These are phyloP conservation scores for Psammodynastes pulverulentus DNA, from an alignment of 2,113 vertebrate species.

Conservation along the genomic window DNA sequence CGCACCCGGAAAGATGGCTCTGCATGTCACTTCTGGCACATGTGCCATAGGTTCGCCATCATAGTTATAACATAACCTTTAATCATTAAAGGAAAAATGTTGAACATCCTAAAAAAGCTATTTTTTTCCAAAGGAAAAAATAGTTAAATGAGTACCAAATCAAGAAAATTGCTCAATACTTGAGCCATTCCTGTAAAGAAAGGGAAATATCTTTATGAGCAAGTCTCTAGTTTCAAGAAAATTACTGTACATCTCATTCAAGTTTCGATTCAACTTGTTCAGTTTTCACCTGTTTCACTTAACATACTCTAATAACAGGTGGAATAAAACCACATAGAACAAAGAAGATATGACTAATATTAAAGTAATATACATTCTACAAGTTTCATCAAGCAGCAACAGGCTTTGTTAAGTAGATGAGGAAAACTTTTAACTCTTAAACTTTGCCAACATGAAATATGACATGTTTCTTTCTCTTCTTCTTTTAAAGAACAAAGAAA, in stretches of 20 bases:
- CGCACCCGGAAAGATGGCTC: no score
- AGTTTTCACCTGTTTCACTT: conserved; percentile 77
- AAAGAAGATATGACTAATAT: conserved; percentile 69
- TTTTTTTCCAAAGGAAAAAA: neutral
- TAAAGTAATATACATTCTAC: conserved; percentile 64
- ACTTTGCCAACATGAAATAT: conserved; percentile 54
- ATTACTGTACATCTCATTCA: conserved; percentile 57
- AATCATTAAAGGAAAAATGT: neutral
- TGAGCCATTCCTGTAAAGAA: neutral
- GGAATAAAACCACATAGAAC: conserved; percentile 72
- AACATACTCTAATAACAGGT: conserved; percentile 76
- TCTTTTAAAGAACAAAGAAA: conserved; percentile 15
- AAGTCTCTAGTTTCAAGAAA: conserved; percentile 65
- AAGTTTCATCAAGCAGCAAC: conserved; percentile 67
- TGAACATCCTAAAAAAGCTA: neutral
- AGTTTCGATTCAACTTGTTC: conserved; percentile 75
- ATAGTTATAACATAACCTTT: neutral
- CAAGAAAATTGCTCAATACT: conserved; percentile 5
- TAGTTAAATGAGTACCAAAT: neutral
- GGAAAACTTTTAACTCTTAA: conserved; percentile 56
- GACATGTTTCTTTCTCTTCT: conserved; percentile 49
- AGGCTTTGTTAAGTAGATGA: conserved; percentile 65
- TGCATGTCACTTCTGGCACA: no score
- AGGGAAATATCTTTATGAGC: conserved; percentile 1
- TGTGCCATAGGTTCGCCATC: no score